These are phyloP conservation scores for Eulithis prunata DNA, from an alignment of 2,888 invertebrate genomes.

Conservation along the genomic window DNA sequence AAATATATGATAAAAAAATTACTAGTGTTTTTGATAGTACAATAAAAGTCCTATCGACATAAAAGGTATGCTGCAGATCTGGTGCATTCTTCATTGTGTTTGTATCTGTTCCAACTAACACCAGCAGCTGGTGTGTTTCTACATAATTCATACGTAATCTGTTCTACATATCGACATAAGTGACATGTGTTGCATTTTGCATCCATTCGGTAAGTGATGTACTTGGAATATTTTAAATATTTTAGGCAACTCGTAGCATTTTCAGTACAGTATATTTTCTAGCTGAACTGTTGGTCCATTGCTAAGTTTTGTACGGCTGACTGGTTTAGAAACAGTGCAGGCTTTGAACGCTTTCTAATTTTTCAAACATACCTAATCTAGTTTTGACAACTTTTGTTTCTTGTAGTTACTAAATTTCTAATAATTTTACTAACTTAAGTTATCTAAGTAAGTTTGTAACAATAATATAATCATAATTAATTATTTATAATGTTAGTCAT, in stretches of 20 bases:
- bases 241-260: too few relatives aligned
- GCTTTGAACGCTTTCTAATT: too few relatives aligned
- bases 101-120: slow-evolving; percentile 49
- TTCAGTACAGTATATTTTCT: background rate
- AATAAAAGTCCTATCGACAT: slow-evolving; percentile 40
- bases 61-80: slow-evolving; percentile 41
- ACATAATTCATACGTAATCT: slow-evolving; percentile 79
- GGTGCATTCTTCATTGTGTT: slow-evolving; percentile 51
- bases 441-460: too few relatives aligned
- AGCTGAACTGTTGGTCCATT: background rate
- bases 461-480: too few relatives aligned
- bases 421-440: too few relatives aligned
- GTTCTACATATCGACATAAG: slow-evolving; percentile 75
- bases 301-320: background rate
- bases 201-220: slow-evolving; percentile 33
- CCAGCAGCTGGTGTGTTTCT: slow-evolving; percentile 63
- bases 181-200: slow-evolving; percentile 75
- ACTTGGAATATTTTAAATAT: background rate
- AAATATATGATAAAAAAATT: background rate
- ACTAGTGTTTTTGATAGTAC: slow-evolving; percentile 5
- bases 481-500: background rate
- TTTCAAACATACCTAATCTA: too few relatives aligned
- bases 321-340: too few relatives aligned
- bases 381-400: too few relatives aligned
- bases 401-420: too few relatives aligned